A percentile compares a stretch with the other conserved stretches of the same genome.
phyloP scores from a whole-genome alignment of 2,888 invertebrate genomes.

The Ichneumon xanthorius region DNA sequence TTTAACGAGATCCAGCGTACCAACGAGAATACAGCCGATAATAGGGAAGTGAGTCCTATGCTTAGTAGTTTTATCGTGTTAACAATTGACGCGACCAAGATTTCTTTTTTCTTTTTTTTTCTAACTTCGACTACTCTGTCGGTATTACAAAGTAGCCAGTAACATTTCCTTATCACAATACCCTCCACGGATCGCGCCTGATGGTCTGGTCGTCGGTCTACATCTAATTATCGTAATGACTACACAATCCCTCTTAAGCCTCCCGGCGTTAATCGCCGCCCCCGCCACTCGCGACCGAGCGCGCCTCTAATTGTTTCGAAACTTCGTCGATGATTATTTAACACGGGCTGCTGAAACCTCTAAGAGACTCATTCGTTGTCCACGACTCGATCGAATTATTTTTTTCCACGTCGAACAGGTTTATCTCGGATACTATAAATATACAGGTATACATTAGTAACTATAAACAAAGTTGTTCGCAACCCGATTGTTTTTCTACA shows the following conservation, averaged over 20 bases:
- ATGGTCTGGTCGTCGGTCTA: conserved; percentile 19
- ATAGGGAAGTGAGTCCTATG: not conserved
- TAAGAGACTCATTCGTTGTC: conserved; percentile 61
- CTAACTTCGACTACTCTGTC: not conserved
- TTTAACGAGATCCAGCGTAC: conserved; percentile 2
- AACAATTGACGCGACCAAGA: conserved; percentile 51
- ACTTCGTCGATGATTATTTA: not conserved
- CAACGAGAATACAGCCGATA: conserved; percentile 1
- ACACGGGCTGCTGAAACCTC: conserved; percentile 15
- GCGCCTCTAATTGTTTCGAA: not conserved
- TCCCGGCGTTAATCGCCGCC: conserved; percentile 28
- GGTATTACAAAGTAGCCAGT: not conserved
- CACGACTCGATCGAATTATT: conserved; percentile 51
- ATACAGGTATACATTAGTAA: conserved; percentile 10
- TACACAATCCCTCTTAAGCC: conserved; percentile 45
- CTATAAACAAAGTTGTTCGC: conserved; percentile 16
- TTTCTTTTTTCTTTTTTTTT: not conserved
- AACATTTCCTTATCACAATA: not conserved
- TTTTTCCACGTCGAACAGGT: conserved; percentile 37
- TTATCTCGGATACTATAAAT: conserved; percentile 17
- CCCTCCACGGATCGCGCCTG: not conserved
- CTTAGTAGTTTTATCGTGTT: conserved; percentile 3
- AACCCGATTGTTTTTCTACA: conserved; percentile 3
- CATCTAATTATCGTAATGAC: conserved; percentile 33
- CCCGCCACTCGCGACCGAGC: conserved; percentile 10